These are phyloP conservation scores for Hippocampus mohnikei DNA, from an alignment of 2,113 vertebrate genomes.

Conservation along the genomic window DNA sequence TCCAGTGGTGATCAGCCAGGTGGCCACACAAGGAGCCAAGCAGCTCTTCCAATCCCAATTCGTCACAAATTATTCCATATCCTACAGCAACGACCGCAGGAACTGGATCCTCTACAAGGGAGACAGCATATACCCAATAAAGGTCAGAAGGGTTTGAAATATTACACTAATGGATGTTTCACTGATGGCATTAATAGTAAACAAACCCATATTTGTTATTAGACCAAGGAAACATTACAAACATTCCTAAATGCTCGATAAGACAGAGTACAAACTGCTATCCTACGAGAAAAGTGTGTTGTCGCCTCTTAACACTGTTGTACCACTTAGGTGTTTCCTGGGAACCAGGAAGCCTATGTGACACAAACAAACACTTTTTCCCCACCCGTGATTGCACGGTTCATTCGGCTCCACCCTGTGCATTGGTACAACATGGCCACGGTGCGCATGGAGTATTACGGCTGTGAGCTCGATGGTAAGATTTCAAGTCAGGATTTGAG, in stretches of 20 bases:
- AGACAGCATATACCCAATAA: constrained; percentile 68
- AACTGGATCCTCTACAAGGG: constrained; percentile 86
- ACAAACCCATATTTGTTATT: too few relatives aligned
- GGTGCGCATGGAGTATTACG: constrained; percentile 87
- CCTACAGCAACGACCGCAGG: constrained; percentile 82
- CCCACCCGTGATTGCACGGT: constrained; percentile 86
- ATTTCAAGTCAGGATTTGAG: background rate
- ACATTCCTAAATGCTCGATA: background rate
- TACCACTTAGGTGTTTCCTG: constrained; percentile 77
- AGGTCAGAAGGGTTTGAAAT: constrained; percentile 61
- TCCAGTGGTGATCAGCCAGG: constrained; percentile 84
- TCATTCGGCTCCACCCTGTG: constrained; percentile 81
- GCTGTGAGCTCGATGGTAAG: constrained; percentile 89
- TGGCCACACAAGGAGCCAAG: constrained; percentile 89
- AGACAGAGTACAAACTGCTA: background rate
- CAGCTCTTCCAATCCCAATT: constrained; percentile 74
- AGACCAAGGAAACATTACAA: background rate
- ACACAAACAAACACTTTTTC: constrained; percentile 80
- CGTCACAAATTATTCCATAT: constrained; percentile 75
- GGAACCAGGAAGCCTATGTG: constrained; percentile 76
- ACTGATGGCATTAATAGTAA: too few relatives aligned
- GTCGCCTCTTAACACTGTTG: background rate
- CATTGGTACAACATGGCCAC: constrained; percentile 76
- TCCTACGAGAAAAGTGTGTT: background rate
- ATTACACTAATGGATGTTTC: background rate